Evolutionary conservation across 2,113 vertebrate genomes (phyloP).

Genomic region (Vulpes ferrilata): DNA sequence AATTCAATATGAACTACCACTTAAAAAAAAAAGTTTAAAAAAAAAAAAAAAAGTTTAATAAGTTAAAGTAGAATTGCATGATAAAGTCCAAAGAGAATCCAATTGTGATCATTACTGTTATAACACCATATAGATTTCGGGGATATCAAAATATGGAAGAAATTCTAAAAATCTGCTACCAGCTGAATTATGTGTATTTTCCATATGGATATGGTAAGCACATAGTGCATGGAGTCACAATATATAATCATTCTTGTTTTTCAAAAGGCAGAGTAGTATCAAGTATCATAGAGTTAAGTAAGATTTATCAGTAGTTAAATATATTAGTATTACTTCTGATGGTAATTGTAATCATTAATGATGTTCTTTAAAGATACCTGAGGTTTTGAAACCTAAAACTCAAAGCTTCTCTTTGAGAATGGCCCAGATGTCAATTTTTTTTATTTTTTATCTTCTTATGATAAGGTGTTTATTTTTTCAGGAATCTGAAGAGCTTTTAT

Average conservation of each 20-base stretch:
- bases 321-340: background rate
- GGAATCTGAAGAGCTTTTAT: background rate
- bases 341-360: slow-evolving; percentile 30
- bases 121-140: background rate
- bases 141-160: background rate
- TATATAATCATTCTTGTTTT: background rate
- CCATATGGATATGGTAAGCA: background rate
- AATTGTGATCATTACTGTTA: background rate
- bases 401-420: slow-evolving; percentile 45
- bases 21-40: background rate
- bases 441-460: background rate
- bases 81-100: background rate
- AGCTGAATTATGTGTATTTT: background rate
- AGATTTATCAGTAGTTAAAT: slow-evolving; percentile 1
- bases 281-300: background rate
- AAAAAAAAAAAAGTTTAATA: background rate
- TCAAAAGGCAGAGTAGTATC: background rate
- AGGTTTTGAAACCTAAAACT: slow-evolving; percentile 42
- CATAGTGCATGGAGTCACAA: background rate
- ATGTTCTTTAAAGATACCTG: slow-evolving; percentile 40
- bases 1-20: background rate
- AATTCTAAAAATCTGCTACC: background rate
- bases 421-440: background rate
- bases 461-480: slow-evolving; percentile 29
- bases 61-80: background rate